A percentile compares a stretch with the other conserved stretches of the same genome.
Evolutionary conservation across 2,797 vertebrate genomes (phyloP).

Genomic region (Chloroceryle amazona): DNA sequence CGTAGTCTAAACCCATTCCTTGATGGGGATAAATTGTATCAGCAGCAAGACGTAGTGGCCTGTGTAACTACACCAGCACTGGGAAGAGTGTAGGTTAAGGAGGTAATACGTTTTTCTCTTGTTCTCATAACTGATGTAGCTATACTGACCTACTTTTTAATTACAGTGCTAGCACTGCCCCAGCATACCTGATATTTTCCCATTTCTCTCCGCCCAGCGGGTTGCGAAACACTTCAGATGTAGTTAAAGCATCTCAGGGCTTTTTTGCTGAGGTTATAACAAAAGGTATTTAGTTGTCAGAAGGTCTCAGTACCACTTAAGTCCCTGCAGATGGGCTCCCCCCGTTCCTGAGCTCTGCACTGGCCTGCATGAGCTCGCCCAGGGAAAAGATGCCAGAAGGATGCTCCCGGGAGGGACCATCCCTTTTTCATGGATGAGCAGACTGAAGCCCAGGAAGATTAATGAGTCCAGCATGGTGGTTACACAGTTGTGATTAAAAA

Average conservation of each 20-base stretch:
- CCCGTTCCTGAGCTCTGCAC: accelerated
- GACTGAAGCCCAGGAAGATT: neutral
- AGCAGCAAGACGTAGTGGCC: neutral
- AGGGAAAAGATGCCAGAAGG: neutral
- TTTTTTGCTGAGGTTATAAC: neutral
- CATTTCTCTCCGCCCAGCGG: neutral
- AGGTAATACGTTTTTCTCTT: neutral
- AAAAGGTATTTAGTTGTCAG: neutral
- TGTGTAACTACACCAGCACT: neutral
- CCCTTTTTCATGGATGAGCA: neutral
- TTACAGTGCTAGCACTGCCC: neutral
- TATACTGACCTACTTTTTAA: neutral
- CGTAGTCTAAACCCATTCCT: neutral
- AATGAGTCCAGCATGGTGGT: accelerated
- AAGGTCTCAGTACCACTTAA: neutral
- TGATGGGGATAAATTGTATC: neutral
- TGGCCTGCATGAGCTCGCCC: accelerated
- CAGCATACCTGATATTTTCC: neutral
- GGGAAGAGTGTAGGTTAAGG: neutral
- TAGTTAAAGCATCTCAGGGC: neutral
- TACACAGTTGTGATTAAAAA: neutral
- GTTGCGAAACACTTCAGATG: neutral
- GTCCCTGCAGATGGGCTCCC: neutral
- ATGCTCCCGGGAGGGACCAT: accelerated
- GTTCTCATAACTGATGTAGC: neutral